phyloP scores from a whole-genome alignment of 2,888 invertebrate species.

The Nemoura dubitans region DNA sequence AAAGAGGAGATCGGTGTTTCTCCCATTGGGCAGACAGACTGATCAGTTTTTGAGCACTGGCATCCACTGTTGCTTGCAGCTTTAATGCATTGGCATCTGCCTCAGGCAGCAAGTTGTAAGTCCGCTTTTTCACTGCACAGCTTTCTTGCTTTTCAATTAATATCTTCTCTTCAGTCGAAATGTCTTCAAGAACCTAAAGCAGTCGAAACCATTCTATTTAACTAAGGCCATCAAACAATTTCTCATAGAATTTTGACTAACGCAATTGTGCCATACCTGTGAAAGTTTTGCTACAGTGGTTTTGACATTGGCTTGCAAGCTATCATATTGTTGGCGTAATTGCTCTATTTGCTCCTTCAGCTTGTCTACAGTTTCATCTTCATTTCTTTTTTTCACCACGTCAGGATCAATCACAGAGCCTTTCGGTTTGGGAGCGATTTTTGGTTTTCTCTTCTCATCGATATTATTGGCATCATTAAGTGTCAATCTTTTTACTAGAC shows the following conservation, averaged over 20 bases:
- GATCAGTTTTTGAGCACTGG: slow-evolving; percentile 69
- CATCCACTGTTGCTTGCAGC: slow-evolving; percentile 67
- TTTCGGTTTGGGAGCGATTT: slow-evolving; percentile 29
- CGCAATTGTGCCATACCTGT: slow-evolving; percentile 52
- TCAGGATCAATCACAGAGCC: slow-evolving; percentile 1
- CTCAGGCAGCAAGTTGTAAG: slow-evolving; percentile 71
- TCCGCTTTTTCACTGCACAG: slow-evolving; percentile 58
- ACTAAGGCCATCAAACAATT: neutral
- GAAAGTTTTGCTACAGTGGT: slow-evolving; percentile 56
- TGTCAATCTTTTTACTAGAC: neutral
- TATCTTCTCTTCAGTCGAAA: slow-evolving; percentile 61
- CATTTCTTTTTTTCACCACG: slow-evolving; percentile 33
- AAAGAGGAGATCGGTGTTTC: slow-evolving; percentile 72
- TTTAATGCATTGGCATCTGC: slow-evolving; percentile 69
- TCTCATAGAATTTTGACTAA: neutral
- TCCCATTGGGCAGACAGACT: slow-evolving; percentile 78
- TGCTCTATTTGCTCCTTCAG: slow-evolving; percentile 58
- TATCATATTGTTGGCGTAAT: slow-evolving; percentile 48
- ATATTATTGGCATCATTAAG: neutral
- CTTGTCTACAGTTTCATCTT: slow-evolving; percentile 57
- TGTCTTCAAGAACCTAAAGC: slow-evolving; percentile 54
- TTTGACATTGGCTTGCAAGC: slow-evolving; percentile 56
- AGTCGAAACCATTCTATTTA: slow-evolving; percentile 46
- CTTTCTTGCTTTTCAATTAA: slow-evolving; percentile 49
- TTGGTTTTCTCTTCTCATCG: slow-evolving; percentile 13